Evolutionary conservation across 2,888 invertebrate genomes (phyloP).

Genomic region (Drosophila ochracea): DNA sequence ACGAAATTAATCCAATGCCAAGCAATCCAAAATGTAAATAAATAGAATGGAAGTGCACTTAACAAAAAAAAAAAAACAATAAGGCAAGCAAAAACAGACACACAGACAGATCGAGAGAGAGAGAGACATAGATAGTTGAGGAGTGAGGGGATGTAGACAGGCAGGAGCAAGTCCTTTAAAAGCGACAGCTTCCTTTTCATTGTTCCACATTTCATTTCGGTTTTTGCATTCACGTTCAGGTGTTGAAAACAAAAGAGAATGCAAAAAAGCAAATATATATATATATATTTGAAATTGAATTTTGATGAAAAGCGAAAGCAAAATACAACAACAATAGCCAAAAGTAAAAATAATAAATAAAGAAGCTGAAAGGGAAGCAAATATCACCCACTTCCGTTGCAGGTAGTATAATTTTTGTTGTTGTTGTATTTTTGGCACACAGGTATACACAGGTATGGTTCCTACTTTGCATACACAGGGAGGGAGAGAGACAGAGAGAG

Average conservation of each 20-base stretch:
- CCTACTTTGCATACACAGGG: constrained; percentile 44
- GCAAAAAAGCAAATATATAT: constrained; percentile 8
- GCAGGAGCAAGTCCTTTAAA: constrained; percentile 56
- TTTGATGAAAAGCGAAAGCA: constrained; percentile 77
- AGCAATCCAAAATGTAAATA: constrained; percentile 45
- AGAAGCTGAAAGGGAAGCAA: constrained; percentile 29
- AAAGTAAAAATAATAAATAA: constrained; percentile 39
- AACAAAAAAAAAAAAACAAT: constrained; percentile 2
- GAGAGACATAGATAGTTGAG: not conserved
- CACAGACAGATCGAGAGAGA: not conserved
- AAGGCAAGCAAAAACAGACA: not conserved
- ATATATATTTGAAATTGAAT: constrained; percentile 44
- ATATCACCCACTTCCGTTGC: constrained; percentile 62
- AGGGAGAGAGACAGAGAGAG: not conserved
- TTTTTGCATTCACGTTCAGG: constrained; percentile 62
- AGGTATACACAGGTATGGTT: constrained; percentile 54
- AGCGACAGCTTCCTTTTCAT: constrained; percentile 75
- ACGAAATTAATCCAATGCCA: constrained; percentile 42
- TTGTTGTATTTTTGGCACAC: constrained; percentile 13
- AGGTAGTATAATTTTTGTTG: constrained; percentile 34
- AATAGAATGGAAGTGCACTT: constrained; percentile 45
- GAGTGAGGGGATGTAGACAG: constrained; percentile 14
- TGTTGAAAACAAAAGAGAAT: constrained; percentile 59
- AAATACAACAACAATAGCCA: constrained; percentile 30
- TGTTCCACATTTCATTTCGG: constrained; percentile 47